Percentiles rank a stretch among this genome's conserved stretches.
Conservation (phyloP, 64 coral and sea anemone genomes). For the Pocillopora damicornis region DNA sequence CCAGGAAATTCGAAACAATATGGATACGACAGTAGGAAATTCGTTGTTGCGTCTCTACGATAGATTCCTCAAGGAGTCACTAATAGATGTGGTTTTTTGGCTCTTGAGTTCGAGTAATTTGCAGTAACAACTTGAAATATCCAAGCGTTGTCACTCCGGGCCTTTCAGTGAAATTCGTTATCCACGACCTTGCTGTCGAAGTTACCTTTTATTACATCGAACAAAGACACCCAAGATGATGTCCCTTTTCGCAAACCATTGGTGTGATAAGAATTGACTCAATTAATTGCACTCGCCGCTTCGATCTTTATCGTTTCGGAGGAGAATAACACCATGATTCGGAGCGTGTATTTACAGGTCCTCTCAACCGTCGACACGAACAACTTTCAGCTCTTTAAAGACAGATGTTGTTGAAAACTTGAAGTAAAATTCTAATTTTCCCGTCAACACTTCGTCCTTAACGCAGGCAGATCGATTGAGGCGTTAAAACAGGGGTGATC, state of each 20-base stretch:
- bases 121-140: not conserved
- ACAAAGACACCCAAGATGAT: not conserved
- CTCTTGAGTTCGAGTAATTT: not conserved
- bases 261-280: not conserved
- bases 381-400: not conserved
- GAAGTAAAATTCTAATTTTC: not conserved
- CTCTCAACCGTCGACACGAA: not conserved
- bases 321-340: conserved; percentile 3
- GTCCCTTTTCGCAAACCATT: not conserved
- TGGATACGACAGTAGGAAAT: not conserved
- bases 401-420: not conserved
- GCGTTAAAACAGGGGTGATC: not conserved
- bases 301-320: not conserved
- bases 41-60: not conserved
- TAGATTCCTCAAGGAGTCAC: not conserved
- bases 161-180: not conserved
- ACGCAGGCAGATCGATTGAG: not conserved
- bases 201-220: not conserved
- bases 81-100: not conserved
- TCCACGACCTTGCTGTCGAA: not conserved
- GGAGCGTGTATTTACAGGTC: not conserved
- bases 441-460: not conserved
- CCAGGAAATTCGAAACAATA: not conserved
- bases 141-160: not conserved
- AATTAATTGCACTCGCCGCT: not conserved